Base-by-base conservation (phyloP, 2,797 vertebrate genomes). In the Lepus oiostolus region DNA sequence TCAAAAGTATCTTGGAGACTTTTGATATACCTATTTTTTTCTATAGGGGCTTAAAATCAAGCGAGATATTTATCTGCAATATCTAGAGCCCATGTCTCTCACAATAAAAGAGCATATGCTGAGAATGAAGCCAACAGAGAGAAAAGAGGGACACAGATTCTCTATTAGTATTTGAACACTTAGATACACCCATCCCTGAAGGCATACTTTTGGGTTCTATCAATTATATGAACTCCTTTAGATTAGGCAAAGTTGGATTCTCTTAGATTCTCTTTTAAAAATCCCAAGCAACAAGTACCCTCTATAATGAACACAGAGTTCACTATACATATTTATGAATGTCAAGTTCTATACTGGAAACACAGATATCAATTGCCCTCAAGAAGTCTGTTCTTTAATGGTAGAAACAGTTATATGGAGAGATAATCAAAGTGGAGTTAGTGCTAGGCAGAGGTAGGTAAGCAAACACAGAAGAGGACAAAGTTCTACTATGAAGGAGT, bases 171-270 rank as follows among this genome's bases (percentile, higher is more conserved):
- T 58, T 26, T 65, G 35, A 91, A 58, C 21, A 68, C 14, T 68
- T 76, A 24, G 38, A 92, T 30, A 60, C 26, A 80, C 2, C 87
- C 30, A 76, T 63, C 35, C 19, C 62, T 79, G 9, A 93, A 82
- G 74, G 4, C 38, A 52, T 50, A 74, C 26, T 24, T 60, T 68
- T 26, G 42, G 79, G 54, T 14, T 84, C 35, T 76, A 75, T 72
- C 16, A 35, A 35, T 80, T 67, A 47, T 75, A 52, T 11, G 47
- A 90, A 13, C 28, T 85, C 63, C 63, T 91, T 92, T 52, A 58
- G 8, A n/a, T 75, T 93, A 54, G 71, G 83, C 54, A 83, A 88
- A 28, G 58, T 70, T 74, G 54, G 67, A 76, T 82, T 88, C 21
- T 38, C 16, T 58, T 17, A 16, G 54, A 58, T 58, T 58, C 19